Percentiles rank a stretch among this genome's conserved stretches.
Evolutionary conservation across 2,888 invertebrate species (phyloP).

Genomic region (Watsonalla cultraria): DNA sequence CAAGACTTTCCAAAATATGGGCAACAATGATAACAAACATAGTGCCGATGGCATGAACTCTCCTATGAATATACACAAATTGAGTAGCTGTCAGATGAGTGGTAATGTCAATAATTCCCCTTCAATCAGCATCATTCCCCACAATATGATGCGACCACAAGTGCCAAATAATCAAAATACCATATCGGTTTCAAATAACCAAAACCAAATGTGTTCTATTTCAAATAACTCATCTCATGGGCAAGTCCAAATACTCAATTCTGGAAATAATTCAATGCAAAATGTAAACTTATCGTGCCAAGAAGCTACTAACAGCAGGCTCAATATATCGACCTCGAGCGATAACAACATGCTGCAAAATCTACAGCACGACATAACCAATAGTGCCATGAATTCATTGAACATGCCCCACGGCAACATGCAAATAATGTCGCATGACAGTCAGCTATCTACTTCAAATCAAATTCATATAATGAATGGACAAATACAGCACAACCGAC

Average conservation of each 20-base stretch:
- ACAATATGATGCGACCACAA: conserved; percentile 59
- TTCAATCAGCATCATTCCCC: conserved; percentile 67
- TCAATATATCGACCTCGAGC: conserved; percentile 50
- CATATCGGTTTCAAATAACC: conserved; percentile 52
- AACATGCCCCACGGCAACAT: conserved; percentile 62
- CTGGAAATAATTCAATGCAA: conserved; percentile 62
- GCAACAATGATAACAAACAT: conserved; percentile 59
- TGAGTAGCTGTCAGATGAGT: conserved; percentile 67
- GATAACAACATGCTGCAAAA: conserved; percentile 52
- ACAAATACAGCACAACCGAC: conserved; percentile 67
- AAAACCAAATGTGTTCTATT: conserved; percentile 67
- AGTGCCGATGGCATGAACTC: conserved; percentile 46
- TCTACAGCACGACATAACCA: conserved; percentile 57
- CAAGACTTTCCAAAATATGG: conserved; percentile 67
- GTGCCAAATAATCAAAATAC: conserved; percentile 59
- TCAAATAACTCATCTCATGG: conserved; percentile 55
- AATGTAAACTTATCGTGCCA: conserved; percentile 67
- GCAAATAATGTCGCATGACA: conserved; percentile 64
- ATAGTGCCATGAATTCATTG: conserved; percentile 42
- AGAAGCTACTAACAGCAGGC: conserved; percentile 56
- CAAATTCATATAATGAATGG: conserved; percentile 74
- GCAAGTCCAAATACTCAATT: conserved; percentile 62
- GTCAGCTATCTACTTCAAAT: conserved; percentile 52
- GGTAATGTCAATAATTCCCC: conserved; percentile 55
- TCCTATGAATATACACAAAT: conserved; percentile 64